A percentile compares a stretch with the other conserved stretches of the same genome.
These are phyloP conservation scores for Prunella himalayana DNA, from an alignment of 2,113 vertebrate genomes.

Conservation along the genomic window DNA sequence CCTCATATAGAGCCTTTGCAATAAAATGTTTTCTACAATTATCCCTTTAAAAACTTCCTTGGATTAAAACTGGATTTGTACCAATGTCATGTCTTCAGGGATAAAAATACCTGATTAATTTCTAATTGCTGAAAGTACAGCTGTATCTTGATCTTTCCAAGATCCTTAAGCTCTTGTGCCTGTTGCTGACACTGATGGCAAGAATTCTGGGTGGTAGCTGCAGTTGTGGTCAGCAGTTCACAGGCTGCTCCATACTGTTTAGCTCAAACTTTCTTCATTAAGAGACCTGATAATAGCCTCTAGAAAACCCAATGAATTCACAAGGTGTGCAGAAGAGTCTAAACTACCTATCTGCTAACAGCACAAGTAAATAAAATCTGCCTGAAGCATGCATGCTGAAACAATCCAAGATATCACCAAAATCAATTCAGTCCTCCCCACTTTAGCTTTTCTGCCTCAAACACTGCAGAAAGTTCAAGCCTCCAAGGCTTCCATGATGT, in stretches of 20 bases:
- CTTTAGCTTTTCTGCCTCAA: neutral
- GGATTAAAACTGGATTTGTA: neutral
- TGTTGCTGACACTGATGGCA: neutral
- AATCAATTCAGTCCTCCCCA: neutral
- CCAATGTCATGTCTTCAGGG: neutral
- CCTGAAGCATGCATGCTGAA: neutral
- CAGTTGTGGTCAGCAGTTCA: neutral
- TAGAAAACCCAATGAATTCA: neutral
- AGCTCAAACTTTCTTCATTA: neutral
- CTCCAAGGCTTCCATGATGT: neutral
- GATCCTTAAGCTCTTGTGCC: neutral
- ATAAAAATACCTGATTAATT: neutral
- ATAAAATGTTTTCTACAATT: neutral
- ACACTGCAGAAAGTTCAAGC: neutral
- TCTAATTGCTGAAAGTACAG: neutral
- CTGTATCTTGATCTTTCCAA: neutral
- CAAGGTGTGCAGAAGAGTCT: neutral
- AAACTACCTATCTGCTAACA: neutral
- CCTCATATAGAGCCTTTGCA: neutral
- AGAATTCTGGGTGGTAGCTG: neutral
- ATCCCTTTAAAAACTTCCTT: neutral
- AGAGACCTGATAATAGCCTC: neutral
- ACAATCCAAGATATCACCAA: neutral
- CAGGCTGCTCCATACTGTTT: neutral
- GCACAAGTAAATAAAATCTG: neutral